These are phyloP conservation scores for Euzophera pinguis DNA, from an alignment of 2,888 invertebrate species.

Conservation along the genomic window DNA sequence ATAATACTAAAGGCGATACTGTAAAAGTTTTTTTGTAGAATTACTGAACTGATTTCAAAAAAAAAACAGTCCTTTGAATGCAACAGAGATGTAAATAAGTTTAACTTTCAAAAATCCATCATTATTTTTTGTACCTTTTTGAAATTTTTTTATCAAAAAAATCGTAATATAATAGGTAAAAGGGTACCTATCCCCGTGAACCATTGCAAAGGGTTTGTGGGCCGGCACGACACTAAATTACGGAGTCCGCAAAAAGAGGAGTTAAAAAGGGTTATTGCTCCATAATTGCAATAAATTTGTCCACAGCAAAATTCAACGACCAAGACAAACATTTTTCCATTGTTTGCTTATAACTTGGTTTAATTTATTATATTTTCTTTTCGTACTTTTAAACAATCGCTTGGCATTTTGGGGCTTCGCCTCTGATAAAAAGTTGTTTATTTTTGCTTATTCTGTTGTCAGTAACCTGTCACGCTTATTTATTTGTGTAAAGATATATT, in stretches of 20 bases:
- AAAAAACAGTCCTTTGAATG: too few relatives aligned
- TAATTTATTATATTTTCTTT: conserved; percentile 24
- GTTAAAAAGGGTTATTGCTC: conserved; percentile 21
- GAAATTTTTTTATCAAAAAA: too few relatives aligned
- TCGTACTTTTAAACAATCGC: conserved; percentile 10
- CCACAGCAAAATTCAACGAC: conserved; percentile 23
- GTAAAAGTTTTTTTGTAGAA: too few relatives aligned
- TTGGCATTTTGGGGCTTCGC: conserved; percentile 1
- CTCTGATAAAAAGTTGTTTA: conserved; percentile 9
- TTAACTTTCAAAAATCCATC: background rate
- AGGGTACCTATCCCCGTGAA: background rate
- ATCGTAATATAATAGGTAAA: background rate
- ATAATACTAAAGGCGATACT: too few relatives aligned
- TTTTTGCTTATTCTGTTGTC: conserved; percentile 4
- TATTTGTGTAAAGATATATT: conserved; percentile 6
- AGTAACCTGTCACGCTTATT: conserved; percentile 5
- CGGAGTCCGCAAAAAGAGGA: conserved; percentile 12
- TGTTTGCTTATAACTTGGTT: conserved; percentile 24
- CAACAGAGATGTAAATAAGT: too few relatives aligned
- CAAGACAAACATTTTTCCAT: conserved; percentile 25
- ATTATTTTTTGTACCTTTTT: background rate
- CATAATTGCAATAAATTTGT: conserved; percentile 27
- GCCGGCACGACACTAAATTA: conserved; percentile 8
- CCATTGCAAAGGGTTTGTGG: conserved; percentile 6
- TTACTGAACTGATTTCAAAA: too few relatives aligned